Evolutionary conservation across 2,797 vertebrate genomes (phyloP).

Genomic region (Tokudaia tokunoshimensis): DNA sequence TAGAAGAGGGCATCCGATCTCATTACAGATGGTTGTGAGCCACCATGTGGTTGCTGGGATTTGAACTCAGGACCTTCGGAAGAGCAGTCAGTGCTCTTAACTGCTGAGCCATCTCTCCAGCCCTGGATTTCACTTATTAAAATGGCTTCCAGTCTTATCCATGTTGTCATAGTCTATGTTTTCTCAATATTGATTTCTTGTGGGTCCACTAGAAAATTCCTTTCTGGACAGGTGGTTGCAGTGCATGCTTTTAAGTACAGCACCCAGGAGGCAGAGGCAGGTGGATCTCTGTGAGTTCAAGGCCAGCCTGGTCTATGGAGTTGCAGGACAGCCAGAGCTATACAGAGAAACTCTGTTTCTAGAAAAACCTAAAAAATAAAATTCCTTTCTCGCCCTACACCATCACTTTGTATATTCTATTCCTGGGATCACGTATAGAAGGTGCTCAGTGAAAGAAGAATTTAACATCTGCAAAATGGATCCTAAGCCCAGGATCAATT

Average conservation of each 20-base stretch:
- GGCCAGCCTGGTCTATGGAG: neutral
- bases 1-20: too few relatives aligned
- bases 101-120: too few relatives aligned
- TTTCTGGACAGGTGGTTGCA: neutral
- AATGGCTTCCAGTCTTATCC: neutral
- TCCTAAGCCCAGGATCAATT: neutral
- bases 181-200: conserved; percentile 24
- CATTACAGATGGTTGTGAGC: too few relatives aligned
- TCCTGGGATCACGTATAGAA: neutral
- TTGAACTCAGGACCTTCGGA: too few relatives aligned
- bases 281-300: neutral
- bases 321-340: neutral
- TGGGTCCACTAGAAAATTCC: neutral
- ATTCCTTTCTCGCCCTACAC: neutral
- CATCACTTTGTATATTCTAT: conserved; percentile 28
- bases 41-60: too few relatives aligned
- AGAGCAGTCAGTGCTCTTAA: too few relatives aligned
- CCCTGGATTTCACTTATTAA: neutral
- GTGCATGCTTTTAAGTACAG: neutral
- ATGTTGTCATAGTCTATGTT: neutral
- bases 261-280: neutral
- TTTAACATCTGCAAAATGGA: neutral
- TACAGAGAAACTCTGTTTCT: neutral
- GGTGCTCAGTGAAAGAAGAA: neutral
- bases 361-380: neutral